Evolutionary conservation across 35 echinoderm and acorn worm species (phyloP), one percentile per base, ranked within the genome.

Genomic region (Patiria miniata): DNA sequence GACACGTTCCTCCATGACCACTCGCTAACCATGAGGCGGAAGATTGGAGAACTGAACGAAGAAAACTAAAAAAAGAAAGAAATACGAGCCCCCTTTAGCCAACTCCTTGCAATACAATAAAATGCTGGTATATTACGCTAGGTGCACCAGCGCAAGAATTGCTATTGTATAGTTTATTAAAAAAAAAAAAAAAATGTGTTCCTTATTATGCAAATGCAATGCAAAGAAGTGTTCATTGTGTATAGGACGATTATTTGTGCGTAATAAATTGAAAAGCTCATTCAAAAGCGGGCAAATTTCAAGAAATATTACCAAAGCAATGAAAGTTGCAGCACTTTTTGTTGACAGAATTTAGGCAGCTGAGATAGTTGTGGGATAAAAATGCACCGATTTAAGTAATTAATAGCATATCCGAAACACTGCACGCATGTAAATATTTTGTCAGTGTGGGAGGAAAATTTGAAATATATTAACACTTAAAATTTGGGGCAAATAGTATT

Each of bases 161-260:
- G 34, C 26, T 73, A 30, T 73, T 73, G 65, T 73, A 73, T 30
- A 73, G 65, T 73, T 73, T 12, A 21, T 73, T 22, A 26, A 23
- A 26, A 60, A 26, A 60, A n/a, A 60, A 60, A 73, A 73, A 30
- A 32, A 73, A 26, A 73, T 73, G 14, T 32, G 23, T 73, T 73
- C 65, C 65, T 73, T 73, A 73, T 36, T 73, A 73, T 73, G 65
- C 65, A 73, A 73, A 12, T 73, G 65, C 65, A 73, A 73, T 73
- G 65, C 65, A 73, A 73, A 73, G 34, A 73, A 73, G 65, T 73
- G 65, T 73, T 73, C 65, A 30, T 73, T 73, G 65, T 73, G 65
- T 73, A 32, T 30, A 23, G 65, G 65, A 34, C 21, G 29, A 73
- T 34, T 47, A 47, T 47, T 12, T 47, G 42, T 6, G 4, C 42